Base-by-base conservation (phyloP, 2,888 invertebrate species). In the Orgyia antiqua region DNA sequence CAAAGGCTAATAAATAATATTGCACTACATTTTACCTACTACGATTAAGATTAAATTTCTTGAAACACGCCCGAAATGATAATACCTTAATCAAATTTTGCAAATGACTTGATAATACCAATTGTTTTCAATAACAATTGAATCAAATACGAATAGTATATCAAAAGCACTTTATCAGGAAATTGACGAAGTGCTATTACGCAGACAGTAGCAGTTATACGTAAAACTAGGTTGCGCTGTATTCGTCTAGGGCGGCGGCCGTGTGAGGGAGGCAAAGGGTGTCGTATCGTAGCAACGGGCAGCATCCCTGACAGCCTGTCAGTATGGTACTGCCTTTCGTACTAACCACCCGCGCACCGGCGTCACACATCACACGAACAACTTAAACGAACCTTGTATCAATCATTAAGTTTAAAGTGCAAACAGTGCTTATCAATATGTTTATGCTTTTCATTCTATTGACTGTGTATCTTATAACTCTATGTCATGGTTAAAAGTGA, bases 221-320 rank as follows among this genome's bases (percentile, higher is more conserved):
- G 68, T 75, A 73, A 71, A 84, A 80, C 69, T 83, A 77, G 83
- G 84, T 83, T 84, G 84, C 63, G 68, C 57, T 41, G 56, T 58
- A 61, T 61, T 69, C 70, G 70, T 71, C 67, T 73, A 77, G 80
- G 83, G 83, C 80, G 80, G 80, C 68, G 65, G 65, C 67, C 68
- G 68, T 54, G 43, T 49, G 64, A 69, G 75, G 78, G 73, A 68
- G 71, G 71, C 52, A 53, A 54, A 56, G 72, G 73, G 71, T 58
- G 68, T 56, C 53, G 83, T 86, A 82, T 73, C 84, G 62, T 82
- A 82, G 84, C 84, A 86, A 86, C 84, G 47, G 42, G 43, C 83
- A 83, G 84, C 83, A 82, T 86, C 84, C 84, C 78, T 77, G 67
- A 47, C 83, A 84, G 84, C 84, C 78, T 77, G 67, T 48, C 83